A percentile compares a stretch with the other conserved stretches of the same genome.
These are phyloP conservation scores for Poeciliopsis turrubarensis DNA, from an alignment of 2,113 vertebrate species.

Conservation along the genomic window DNA sequence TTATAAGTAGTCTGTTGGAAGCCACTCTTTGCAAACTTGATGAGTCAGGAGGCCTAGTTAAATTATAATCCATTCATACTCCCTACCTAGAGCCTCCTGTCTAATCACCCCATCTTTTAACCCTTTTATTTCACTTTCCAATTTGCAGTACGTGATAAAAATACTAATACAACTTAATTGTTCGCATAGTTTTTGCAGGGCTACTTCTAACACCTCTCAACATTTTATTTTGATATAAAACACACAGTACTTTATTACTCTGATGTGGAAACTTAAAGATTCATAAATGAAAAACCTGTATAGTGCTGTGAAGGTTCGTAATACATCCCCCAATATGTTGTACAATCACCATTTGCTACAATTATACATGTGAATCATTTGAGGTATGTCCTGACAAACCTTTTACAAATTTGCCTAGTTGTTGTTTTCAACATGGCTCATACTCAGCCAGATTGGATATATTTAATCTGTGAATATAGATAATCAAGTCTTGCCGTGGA, in stretches of 20 bases:
- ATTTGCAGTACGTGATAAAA: not conserved
- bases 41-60: constrained; percentile 69
- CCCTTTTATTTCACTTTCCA: not conserved
- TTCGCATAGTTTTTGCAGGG: not conserved
- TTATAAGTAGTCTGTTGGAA: constrained; percentile 40
- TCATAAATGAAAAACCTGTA: not conserved
- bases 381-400: not conserved
- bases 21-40: constrained; percentile 42
- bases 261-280: not conserved
- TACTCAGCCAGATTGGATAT: not conserved
- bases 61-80: constrained; percentile 62
- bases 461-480: not conserved
- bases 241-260: not conserved
- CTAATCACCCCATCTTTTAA: not conserved
- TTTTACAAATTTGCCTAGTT: not conserved
- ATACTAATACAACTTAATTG: not conserved
- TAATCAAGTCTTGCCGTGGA: not conserved
- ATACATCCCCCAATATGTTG: not conserved
- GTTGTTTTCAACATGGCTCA: not conserved
- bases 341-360: not conserved
- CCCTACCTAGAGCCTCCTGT: not conserved
- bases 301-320: not conserved
- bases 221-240: not conserved
- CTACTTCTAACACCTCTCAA: not conserved
- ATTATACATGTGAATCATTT: not conserved